Percentiles rank a stretch among this genome's conserved stretches.
Conservation (phyloP, 2,113 vertebrate species). For the Microtus oregoni region DNA sequence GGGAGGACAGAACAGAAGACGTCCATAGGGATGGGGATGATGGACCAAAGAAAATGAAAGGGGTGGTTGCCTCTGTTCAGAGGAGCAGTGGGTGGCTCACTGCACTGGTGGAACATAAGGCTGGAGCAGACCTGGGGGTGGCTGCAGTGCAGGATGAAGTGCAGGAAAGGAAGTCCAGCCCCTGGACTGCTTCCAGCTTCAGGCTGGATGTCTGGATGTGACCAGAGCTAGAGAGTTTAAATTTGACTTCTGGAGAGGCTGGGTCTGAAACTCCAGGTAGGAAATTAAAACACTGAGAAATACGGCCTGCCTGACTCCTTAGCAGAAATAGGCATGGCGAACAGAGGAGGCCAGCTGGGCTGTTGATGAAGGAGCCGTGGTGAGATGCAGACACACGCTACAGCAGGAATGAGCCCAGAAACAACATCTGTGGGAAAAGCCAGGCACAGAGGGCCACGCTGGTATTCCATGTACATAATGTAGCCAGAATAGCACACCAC, state of each 20-base stretch:
- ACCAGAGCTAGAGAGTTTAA: background rate
- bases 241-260: constrained; percentile 4
- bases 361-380: background rate
- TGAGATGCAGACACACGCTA: accelerated
- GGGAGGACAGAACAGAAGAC: background rate
- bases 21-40: background rate
- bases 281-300: background rate
- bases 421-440: background rate
- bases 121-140: background rate
- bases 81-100: background rate
- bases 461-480: background rate
- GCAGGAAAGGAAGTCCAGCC: background rate
- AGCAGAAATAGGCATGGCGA: background rate
- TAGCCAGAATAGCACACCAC: background rate
- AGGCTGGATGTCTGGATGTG: background rate
- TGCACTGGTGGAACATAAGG: background rate
- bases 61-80: too few species aligned
- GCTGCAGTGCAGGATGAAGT: background rate
- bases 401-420: accelerated
- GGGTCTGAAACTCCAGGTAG: background rate
- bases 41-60: background rate
- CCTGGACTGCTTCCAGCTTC: background rate
- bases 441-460: background rate
- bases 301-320: background rate
- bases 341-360: background rate